Conservation (phyloP, 2,797 vertebrate genomes). For the Muscicapa striata region DNA sequence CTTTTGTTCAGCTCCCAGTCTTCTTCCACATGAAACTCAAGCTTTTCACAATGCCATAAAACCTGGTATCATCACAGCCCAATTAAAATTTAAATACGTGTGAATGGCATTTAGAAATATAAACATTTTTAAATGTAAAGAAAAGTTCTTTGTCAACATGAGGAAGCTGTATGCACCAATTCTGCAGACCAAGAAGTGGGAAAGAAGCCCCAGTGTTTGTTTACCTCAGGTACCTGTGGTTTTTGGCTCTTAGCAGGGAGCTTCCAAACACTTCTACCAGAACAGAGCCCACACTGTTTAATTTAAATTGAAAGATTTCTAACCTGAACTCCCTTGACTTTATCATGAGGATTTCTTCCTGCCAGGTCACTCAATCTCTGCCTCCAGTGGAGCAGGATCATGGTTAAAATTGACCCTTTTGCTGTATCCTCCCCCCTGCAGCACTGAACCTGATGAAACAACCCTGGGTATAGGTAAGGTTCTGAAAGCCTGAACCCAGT, state of each 20-base stretch:
- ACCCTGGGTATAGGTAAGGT: background rate
- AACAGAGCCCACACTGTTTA: background rate
- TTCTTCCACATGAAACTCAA: background rate
- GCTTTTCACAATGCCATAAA: background rate
- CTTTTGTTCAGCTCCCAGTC: fast-evolving
- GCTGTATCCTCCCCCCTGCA: background rate
- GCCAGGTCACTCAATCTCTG: background rate
- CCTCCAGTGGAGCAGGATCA: background rate
- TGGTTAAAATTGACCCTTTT: background rate
- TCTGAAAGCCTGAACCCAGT: background rate
- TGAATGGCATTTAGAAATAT: background rate
- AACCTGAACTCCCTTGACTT: slow-evolving; percentile 4
- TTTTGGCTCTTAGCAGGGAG: background rate
- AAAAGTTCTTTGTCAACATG: background rate
- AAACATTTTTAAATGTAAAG: background rate
- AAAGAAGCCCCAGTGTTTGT: background rate
- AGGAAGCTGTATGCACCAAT: background rate
- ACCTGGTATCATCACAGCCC: background rate
- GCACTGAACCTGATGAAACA: background rate
- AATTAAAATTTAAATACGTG: background rate
- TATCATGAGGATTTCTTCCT: background rate
- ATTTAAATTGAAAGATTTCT: slow-evolving; percentile 20
- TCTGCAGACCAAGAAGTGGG: background rate
- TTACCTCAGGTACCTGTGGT: background rate
- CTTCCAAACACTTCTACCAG: background rate